Evolutionary conservation across 2,888 invertebrate species (phyloP), one percentile per base, ranked within the genome.

Genomic region (Meteorus colon): DNA sequence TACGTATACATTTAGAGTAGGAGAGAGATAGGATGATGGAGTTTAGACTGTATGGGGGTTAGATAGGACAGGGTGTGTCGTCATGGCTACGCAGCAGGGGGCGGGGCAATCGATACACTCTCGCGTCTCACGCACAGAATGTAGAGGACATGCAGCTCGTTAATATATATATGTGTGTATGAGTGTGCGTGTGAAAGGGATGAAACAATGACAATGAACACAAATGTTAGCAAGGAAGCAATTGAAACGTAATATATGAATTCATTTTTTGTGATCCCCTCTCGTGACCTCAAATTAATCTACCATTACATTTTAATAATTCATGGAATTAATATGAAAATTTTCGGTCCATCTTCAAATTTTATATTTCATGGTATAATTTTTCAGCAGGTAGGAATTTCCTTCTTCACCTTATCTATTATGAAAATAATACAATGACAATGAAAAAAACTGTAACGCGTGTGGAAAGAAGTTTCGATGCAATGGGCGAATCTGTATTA

Each of bases 71-170:
- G 88, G 86, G 88, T 82, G 90, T 87, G 92, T 92, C 89, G 91
- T 91, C 91, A 91, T 92, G 91, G 89, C 90, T 91, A 91, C 91
- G 91, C 91, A 90, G 91, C 91, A 87, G 91, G 91, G 88, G 91
- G 91, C 91, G 91, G 92, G 92, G 92, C 92, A 93, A 94, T 94
- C 92, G 93, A 94, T 94, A 93, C 92, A 92, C 92, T 92, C 93
- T 92, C 92, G 92, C 92, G 77, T 90, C 91, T 91, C 91, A 90
- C 92, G 90, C 92, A 89, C 91, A 66, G 62, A 70, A 37, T 72
- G 66, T 62, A 75, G 73, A 45, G 70, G 66, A 29, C 68, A 65
- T 34, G 48, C 24, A 60, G 10, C 34, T 59, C 19, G 55, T 37
- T 29, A 37, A 16, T 59, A 73, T 74, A 66, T 65, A n/a, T 29